These are phyloP conservation scores for Nezara viridula DNA, from an alignment of 2,888 invertebrate genomes.

Conservation along the genomic window DNA sequence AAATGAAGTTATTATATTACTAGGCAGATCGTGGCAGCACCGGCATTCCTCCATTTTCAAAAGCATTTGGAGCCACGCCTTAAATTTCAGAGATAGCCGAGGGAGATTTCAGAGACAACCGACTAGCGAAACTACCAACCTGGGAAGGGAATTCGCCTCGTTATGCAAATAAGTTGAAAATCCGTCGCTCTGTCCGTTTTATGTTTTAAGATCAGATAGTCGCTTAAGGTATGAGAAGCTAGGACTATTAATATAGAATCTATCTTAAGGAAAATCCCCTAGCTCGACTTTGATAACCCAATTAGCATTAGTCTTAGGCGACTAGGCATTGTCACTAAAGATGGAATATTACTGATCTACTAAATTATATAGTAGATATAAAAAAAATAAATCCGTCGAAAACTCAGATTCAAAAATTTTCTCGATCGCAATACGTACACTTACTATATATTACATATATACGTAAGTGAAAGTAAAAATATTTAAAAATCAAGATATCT, in stretches of 20 bases:
- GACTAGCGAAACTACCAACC: neutral
- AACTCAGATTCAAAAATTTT: too few species aligned
- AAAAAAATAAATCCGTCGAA: too few species aligned
- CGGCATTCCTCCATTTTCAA: neutral
- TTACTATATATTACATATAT: too few species aligned
- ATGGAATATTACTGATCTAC: too few species aligned
- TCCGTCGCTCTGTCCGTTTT: neutral
- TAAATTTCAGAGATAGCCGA: neutral
- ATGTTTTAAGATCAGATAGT: conserved; percentile 12
- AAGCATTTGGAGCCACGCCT: neutral
- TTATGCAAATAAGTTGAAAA: conserved; percentile 1
- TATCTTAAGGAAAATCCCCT: neutral
- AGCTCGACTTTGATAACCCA: neutral
- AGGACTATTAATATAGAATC: neutral
- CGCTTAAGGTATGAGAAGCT: neutral
- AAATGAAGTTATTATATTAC: neutral
- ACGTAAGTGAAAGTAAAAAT: too few species aligned
- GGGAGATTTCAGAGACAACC: neutral
- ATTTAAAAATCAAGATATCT: too few species aligned
- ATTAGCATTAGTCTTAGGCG: neutral
- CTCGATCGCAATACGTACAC: too few species aligned
- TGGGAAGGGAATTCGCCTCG: neutral
- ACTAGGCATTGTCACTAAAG: neutral
- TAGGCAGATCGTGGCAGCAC: neutral
- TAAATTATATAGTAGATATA: too few species aligned